Percentiles rank a stretch among this genome's conserved stretches.
These are phyloP conservation scores for Etheostoma spectabile DNA, from an alignment of 2,113 vertebrate species.

Conservation along the genomic window DNA sequence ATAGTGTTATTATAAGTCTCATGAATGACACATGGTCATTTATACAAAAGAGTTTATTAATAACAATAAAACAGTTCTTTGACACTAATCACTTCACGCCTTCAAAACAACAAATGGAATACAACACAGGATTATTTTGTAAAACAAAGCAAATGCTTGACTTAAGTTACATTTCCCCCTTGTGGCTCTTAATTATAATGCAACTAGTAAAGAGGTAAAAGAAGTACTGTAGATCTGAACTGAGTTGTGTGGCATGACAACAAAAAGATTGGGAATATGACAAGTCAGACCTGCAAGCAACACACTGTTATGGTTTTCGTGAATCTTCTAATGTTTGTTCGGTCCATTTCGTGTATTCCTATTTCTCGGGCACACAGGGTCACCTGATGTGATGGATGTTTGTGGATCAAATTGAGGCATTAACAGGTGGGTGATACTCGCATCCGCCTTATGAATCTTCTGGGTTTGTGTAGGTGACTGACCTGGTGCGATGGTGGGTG, in stretches of 20 bases:
- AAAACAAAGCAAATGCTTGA: slow-evolving; percentile 43
- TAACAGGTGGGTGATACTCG: background rate
- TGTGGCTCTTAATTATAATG: slow-evolving; percentile 52
- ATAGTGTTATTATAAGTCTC: background rate
- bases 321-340: background rate
- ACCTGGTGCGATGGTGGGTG: background rate
- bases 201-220: slow-evolving; percentile 39
- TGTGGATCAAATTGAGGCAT: background rate
- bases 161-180: slow-evolving; percentile 62
- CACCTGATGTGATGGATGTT: background rate
- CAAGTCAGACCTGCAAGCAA: background rate
- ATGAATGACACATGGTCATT: slow-evolving; percentile 1
- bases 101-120: slow-evolving; percentile 42
- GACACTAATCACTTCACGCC: slow-evolving; percentile 12
- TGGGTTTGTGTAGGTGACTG: slow-evolving; percentile 25
- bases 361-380: background rate
- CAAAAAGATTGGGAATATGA: background rate
- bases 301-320: background rate
- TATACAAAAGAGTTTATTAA: slow-evolving; percentile 73
- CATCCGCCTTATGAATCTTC: background rate
- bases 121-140: slow-evolving; percentile 33
- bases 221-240: background rate
- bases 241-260: background rate
- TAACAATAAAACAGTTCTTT: slow-evolving; percentile 54
- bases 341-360: background rate